Conservation (phyloP, 2,888 invertebrate species). For the Heteromurus nitidus region DNA sequence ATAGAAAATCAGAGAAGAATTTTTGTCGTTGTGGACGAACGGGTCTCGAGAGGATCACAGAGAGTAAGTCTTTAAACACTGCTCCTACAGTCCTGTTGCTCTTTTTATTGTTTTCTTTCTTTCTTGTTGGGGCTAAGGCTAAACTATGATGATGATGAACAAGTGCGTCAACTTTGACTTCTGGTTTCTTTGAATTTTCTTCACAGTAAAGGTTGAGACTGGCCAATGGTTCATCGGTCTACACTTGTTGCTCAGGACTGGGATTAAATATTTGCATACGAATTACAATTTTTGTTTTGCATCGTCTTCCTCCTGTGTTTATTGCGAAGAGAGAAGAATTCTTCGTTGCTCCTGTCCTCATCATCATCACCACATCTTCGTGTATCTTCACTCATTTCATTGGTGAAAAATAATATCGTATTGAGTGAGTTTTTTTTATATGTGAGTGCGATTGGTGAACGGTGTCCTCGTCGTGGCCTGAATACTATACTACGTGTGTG, state of each 20-base stretch:
- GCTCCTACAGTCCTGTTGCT: constrained; percentile 31
- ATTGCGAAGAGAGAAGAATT: constrained; percentile 50
- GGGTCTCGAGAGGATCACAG: too few relatives aligned
- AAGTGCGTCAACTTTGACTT: constrained; percentile 64
- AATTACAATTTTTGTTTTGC: constrained; percentile 47
- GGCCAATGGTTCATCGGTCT: constrained; percentile 56
- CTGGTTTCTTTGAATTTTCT: constrained; percentile 54
- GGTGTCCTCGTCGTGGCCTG: constrained; percentile 48
- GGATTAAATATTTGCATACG: constrained; percentile 65
- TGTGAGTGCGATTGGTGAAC: not conserved
- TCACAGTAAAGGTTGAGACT: constrained; percentile 53
- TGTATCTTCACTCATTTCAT: too few relatives aligned
- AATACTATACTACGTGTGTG: too few relatives aligned
- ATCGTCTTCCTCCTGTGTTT: constrained; percentile 19
- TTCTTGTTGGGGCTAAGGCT: constrained; percentile 1
- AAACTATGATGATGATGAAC: constrained; percentile 45
- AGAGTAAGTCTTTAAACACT: too few relatives aligned
- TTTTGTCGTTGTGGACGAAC: not conserved
- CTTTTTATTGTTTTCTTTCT: constrained; percentile 48
- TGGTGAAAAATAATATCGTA: not conserved
- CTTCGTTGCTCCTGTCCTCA: too few relatives aligned
- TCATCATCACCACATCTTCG: constrained; percentile 19
- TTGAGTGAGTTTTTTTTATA: not conserved
- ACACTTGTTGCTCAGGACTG: constrained; percentile 24
- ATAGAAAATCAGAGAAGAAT: constrained; percentile 5